Conservation (phyloP, 2,888 invertebrate genomes). For the Ectropis crepuscularia region DNA sequence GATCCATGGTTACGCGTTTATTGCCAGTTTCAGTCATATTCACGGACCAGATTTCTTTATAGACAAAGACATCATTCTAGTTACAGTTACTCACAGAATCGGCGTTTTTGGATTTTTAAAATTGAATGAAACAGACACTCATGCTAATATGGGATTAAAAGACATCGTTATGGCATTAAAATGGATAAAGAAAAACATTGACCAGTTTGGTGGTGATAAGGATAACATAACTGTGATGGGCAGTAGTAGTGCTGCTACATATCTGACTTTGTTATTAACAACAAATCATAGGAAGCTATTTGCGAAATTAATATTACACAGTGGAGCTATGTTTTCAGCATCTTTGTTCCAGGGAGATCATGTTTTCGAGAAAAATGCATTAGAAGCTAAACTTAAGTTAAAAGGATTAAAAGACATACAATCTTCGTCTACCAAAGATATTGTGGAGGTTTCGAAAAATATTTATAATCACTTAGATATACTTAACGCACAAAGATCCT, state of each 20-base stretch:
- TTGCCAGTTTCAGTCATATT: slow-evolving; percentile 75
- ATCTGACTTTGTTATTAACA: slow-evolving; percentile 63
- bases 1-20: slow-evolving; percentile 77
- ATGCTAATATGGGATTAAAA: slow-evolving; percentile 78
- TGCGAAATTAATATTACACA: slow-evolving; percentile 75
- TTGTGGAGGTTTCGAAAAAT: slow-evolving; percentile 59
- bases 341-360: slow-evolving; percentile 64
- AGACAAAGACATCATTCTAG: slow-evolving; percentile 68
- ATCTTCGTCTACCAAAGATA: slow-evolving; percentile 56
- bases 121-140: slow-evolving; percentile 59
- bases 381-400: slow-evolving; percentile 56
- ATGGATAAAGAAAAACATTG: slow-evolving; percentile 71
- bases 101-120: slow-evolving; percentile 77
- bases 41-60: slow-evolving; percentile 76
- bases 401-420: slow-evolving; percentile 47
- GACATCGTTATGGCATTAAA: slow-evolving; percentile 75
- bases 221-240: slow-evolving; percentile 71
- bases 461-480: slow-evolving; percentile 67
- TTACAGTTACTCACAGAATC: slow-evolving; percentile 71
- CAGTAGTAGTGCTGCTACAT: slow-evolving; percentile 71
- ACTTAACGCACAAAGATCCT: slow-evolving; percentile 65
- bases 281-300: slow-evolving; percentile 68
- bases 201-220: slow-evolving; percentile 68
- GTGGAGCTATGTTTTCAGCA: slow-evolving; percentile 71
- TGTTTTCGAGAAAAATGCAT: slow-evolving; percentile 55